These are phyloP conservation scores for Parelbella ahira DNA, from an alignment of 2,888 invertebrate species.

Conservation along the genomic window DNA sequence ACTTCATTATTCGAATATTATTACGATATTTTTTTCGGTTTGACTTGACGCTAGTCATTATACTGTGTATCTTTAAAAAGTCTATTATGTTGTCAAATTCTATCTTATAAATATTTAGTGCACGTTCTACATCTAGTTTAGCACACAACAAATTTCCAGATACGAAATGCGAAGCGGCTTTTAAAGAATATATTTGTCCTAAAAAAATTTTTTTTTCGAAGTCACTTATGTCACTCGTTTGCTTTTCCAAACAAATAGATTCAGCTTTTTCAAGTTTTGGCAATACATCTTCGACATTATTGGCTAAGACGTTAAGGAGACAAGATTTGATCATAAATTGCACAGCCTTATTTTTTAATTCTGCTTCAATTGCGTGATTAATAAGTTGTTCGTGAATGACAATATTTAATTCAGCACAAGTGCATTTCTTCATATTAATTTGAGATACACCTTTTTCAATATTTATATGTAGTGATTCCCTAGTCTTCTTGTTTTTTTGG, in stretches of 20 bases:
- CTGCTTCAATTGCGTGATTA: conserved; percentile 62
- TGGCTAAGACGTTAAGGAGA: conserved; percentile 51
- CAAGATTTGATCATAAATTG: conserved; percentile 55
- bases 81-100: conserved; percentile 50
- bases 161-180: conserved; percentile 51
- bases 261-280: conserved; percentile 57
- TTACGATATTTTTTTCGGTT: conserved; percentile 46
- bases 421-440: conserved; percentile 57
- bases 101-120: conserved; percentile 51
- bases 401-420: conserved; percentile 61
- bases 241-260: conserved; percentile 41
- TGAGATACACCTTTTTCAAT: conserved; percentile 58
- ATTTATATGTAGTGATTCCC: conserved; percentile 43
- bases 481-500: conserved; percentile 34
- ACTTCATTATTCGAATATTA: conserved; percentile 41
- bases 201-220: conserved; percentile 50
- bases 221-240: conserved; percentile 30
- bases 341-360: conserved; percentile 55
- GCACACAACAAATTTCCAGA: conserved; percentile 45
- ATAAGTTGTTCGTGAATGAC: conserved; percentile 61
- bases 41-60: conserved; percentile 35
- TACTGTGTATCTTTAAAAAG: conserved; percentile 29
- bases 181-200: conserved; percentile 58
- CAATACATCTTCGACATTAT: conserved; percentile 46
- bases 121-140: conserved; percentile 52